A percentile compares a stretch with the other conserved stretches of the same genome.
Conservation (phyloP, 2,113 vertebrate species). For the Salminus brasiliensis region DNA sequence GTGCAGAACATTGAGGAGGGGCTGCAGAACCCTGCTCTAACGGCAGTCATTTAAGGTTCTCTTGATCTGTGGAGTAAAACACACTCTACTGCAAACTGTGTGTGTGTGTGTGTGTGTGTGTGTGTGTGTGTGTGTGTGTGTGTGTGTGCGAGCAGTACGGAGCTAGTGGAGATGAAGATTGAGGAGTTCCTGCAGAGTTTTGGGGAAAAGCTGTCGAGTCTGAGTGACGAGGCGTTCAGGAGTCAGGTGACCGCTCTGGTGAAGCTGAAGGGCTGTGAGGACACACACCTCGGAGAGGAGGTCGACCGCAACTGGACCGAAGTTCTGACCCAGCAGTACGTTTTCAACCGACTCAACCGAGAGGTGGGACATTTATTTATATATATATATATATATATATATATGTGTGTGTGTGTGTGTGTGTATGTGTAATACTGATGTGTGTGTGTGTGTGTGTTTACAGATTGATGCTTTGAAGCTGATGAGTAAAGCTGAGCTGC, state of each 20-base stretch:
- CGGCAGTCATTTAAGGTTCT: no score
- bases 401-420: background rate
- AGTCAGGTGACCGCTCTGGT: slow-evolving; percentile 92
- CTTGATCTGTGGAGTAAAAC: background rate
- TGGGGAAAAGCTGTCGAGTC: slow-evolving; percentile 80
- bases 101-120: slow-evolving; percentile 35
- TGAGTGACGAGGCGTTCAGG: slow-evolving; percentile 86
- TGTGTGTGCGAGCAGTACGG: slow-evolving; percentile 78
- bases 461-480: slow-evolving; percentile 90
- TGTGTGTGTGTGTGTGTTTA: background rate
- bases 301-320: slow-evolving; percentile 96
- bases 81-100: background rate
- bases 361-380: slow-evolving; percentile 78
- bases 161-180: slow-evolving; percentile 90
- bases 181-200: slow-evolving; percentile 91
- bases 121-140: background rate
- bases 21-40: no score
- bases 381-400: no score
- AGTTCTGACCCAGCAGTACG: slow-evolving; percentile 91
- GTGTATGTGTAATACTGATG: no score
- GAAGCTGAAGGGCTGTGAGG: slow-evolving; percentile 95
- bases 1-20: no score
- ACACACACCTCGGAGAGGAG: slow-evolving; percentile 94
- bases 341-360: slow-evolving; percentile 86
- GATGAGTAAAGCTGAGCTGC: slow-evolving; percentile 83